Conservation (phyloP, 2,797 vertebrate genomes). For the Decapterus maruadsi region DNA sequence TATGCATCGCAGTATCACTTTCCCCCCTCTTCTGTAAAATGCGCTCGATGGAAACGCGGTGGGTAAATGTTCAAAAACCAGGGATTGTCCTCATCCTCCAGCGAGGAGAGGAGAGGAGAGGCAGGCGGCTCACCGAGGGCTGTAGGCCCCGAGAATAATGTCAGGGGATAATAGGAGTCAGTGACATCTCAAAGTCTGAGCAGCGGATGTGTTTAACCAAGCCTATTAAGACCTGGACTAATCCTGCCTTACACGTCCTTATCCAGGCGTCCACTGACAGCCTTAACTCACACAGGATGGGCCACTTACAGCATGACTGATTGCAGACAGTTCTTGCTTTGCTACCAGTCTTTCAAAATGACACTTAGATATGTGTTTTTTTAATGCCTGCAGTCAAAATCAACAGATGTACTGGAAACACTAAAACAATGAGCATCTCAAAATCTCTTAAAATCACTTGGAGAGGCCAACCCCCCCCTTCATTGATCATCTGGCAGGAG, state of each 20-base stretch:
- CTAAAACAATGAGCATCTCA: neutral
- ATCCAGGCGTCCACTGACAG: constrained; percentile 72
- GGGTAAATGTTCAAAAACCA: constrained; percentile 28
- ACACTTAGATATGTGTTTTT: constrained; percentile 27
- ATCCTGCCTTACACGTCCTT: constrained; percentile 80
- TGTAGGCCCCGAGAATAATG: constrained; percentile 57
- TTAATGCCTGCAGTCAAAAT: constrained; percentile 14
- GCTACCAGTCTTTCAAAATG: constrained; percentile 13
- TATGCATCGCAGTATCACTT: constrained; percentile 22
- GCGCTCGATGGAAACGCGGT: constrained; percentile 8
- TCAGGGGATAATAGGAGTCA: constrained; percentile 78
- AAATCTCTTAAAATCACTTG: constrained; percentile 10
- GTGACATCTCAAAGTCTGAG: constrained; percentile 81
- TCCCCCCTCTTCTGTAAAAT: constrained; percentile 10
- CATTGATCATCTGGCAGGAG: constrained; percentile 11
- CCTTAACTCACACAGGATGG: constrained; percentile 66
- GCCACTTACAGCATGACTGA: constrained; percentile 58
- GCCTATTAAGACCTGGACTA: constrained; percentile 82
- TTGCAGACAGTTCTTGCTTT: constrained; percentile 28
- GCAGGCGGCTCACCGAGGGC: constrained; percentile 33
- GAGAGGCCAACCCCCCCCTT: neutral
- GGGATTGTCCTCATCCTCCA: constrained; percentile 27
- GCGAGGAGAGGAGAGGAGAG: constrained; percentile 49
- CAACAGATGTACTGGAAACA: neutral
- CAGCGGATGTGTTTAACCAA: constrained; percentile 82